Evolutionary conservation across 1,140 invertebrate genomes (phyloP).

Genomic region (Antheraea mylitta): DNA sequence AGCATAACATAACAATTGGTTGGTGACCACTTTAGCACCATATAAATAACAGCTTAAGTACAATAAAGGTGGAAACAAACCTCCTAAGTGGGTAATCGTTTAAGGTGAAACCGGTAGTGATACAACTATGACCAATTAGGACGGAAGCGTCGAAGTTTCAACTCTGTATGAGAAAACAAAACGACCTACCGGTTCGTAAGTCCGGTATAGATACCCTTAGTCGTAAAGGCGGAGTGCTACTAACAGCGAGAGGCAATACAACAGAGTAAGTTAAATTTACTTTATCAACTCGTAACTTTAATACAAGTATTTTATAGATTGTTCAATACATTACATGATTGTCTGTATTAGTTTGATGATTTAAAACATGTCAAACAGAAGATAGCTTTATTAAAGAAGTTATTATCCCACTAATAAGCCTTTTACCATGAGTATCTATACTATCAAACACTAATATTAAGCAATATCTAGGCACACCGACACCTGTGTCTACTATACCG

Average conservation of each 20-base stretch:
- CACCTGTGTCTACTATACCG: no score
- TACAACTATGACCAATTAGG: slow-evolving; percentile 23
- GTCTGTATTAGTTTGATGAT: no score
- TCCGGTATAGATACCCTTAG: background rate
- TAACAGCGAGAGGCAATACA: background rate
- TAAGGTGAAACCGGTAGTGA: slow-evolving; percentile 13
- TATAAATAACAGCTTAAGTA: slow-evolving; percentile 22
- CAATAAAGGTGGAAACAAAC: slow-evolving; percentile 14
- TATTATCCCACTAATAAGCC: no score
- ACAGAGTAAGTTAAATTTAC: background rate
- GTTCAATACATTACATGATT: no score
- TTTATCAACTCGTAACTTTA: background rate
- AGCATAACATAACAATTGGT: slow-evolving; percentile 12
- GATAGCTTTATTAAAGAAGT: no score
- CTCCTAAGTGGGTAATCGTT: slow-evolving; percentile 29
- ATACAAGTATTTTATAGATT: no score
- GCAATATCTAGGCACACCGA: no score
- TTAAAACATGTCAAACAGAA: no score
- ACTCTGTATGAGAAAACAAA: slow-evolving; percentile 11
- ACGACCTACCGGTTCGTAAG: background rate
- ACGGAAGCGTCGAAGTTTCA: slow-evolving; percentile 20
- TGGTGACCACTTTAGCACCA: slow-evolving; percentile 21
- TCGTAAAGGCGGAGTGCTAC: background rate
- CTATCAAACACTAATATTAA: no score
- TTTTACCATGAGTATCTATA: no score